Evolutionary conservation across 1,140 invertebrate species (phyloP), one percentile per base, ranked within the genome.

Genomic region (Drosophila orosa): DNA sequence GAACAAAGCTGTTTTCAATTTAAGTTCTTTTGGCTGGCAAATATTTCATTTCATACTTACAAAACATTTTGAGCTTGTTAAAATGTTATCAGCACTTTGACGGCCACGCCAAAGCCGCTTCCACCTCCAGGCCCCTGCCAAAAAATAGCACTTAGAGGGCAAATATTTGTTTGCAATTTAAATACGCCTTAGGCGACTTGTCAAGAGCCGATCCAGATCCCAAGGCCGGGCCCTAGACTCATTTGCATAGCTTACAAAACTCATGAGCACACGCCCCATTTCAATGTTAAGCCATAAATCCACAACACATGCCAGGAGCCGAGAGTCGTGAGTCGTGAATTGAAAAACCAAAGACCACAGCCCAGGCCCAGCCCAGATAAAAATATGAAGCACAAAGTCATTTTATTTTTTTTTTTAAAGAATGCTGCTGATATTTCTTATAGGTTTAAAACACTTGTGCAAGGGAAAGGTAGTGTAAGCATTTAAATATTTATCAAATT

Each of bases 261-360:
- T 52, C 61, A 24, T 45, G 40, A 75, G 58, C 42, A 56, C 60
- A 66, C 45, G 47, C 62, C 60, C 72, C 75, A 73, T 77, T 89
- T 89, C 47, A 78, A 59, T 74, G 62, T 47, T 55, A 74, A 62
- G 73, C 73, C 76, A 84, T 80, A 87, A 87, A 87, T 89, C 72
- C 69, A 77, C 45, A 80, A 71, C 79, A 71, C 76, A 83, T 77
- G 74, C 47, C 55, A 65, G 44, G 56, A 39, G 52, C 27, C 39
- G 58, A 58, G 40, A 60, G 59, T 62, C 39, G 39, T 25, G 59
- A 42, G 62, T 63, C 40, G 47, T 31, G 60, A 54, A 59, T 45
- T 58, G 48, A 74, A 74, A 48, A 68, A 48, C 33, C 63, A 74
- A 77, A 52, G 13, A 40, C 25, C 60, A 39, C 22, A 7, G 27